phyloP scores from a whole-genome alignment of 2,113 vertebrate genomes.

The Odobenus rosmarus region DNA sequence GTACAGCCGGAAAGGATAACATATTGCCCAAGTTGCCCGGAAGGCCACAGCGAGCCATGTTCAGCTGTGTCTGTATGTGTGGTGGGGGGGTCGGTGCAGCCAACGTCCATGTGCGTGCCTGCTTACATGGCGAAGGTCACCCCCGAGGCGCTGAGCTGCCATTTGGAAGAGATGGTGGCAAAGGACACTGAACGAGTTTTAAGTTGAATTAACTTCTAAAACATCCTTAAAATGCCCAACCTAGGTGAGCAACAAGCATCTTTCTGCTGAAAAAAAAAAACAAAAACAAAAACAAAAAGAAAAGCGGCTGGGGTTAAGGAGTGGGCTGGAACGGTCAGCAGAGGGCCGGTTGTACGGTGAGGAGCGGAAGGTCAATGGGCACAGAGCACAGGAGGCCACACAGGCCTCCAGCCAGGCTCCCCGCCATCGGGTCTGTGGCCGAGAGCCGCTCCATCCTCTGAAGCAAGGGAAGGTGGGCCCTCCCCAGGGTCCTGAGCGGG shows the following conservation, averaged over 20 bases:
- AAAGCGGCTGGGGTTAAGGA: background rate
- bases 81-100: no score
- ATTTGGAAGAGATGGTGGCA: background rate
- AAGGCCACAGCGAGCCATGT: background rate
- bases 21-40: background rate
- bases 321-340: background rate
- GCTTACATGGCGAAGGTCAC: background rate
- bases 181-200: background rate
- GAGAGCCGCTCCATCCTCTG: background rate
- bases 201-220: background rate
- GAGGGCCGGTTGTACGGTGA: background rate
- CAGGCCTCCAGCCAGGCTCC: background rate
- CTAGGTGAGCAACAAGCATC: background rate
- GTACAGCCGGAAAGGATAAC: background rate
- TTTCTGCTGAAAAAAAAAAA: background rate
- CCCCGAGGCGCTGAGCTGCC: background rate
- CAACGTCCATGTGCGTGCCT: background rate
- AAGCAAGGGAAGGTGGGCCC: background rate
- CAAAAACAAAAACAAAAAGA: background rate
- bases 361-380: background rate
- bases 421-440: accelerated
- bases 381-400: accelerated
- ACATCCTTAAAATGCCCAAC: background rate
- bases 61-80: background rate
- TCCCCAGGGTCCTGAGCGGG: background rate